Percentiles rank a stretch among this genome's conserved stretches.
phyloP scores from a whole-genome alignment of 1,140 invertebrate genomes.

The Prorops nasuta region DNA sequence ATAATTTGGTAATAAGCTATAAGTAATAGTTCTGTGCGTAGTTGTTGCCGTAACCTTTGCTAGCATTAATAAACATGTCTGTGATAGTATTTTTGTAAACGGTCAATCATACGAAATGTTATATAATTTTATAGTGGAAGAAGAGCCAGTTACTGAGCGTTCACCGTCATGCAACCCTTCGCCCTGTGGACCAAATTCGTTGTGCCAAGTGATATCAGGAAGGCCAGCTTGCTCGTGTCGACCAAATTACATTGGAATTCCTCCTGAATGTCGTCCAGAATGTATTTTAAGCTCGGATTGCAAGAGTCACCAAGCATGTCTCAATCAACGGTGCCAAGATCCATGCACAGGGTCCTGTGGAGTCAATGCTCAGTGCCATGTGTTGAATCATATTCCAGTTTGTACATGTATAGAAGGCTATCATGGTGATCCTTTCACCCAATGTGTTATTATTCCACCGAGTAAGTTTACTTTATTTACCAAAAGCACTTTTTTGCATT shows the following conservation, averaged over 20 bases:
- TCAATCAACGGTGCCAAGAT: slow-evolving; percentile 69
- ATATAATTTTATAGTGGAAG: slow-evolving; percentile 31
- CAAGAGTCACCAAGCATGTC: slow-evolving; percentile 63
- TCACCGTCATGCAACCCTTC: slow-evolving; percentile 66
- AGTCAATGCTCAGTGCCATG: slow-evolving; percentile 67
- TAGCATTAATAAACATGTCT: neutral
- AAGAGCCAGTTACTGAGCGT: slow-evolving; percentile 58
- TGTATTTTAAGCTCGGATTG: slow-evolving; percentile 70
- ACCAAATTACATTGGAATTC: slow-evolving; percentile 67
- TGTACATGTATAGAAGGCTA: slow-evolving; percentile 69
- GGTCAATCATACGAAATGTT: neutral
- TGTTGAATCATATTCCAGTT: slow-evolving; percentile 69
- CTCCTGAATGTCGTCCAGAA: slow-evolving; percentile 69
- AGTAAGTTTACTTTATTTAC: slow-evolving; percentile 17
- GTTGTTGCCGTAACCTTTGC: no score
- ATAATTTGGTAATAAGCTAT: neutral
- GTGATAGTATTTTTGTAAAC: slow-evolving; percentile 1
- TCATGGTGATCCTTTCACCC: slow-evolving; percentile 68
- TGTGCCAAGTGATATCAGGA: slow-evolving; percentile 53
- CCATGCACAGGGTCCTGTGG: slow-evolving; percentile 76
- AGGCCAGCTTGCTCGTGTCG: slow-evolving; percentile 62
- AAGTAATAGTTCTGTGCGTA: no score
- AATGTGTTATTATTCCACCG: slow-evolving; percentile 54
- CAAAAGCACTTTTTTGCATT: neutral
- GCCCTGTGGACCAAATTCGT: slow-evolving; percentile 70